Percentiles rank a stretch among this genome's conserved stretches.
Conservation (phyloP, 2,888 invertebrate species). For the Malacosoma neustria region DNA sequence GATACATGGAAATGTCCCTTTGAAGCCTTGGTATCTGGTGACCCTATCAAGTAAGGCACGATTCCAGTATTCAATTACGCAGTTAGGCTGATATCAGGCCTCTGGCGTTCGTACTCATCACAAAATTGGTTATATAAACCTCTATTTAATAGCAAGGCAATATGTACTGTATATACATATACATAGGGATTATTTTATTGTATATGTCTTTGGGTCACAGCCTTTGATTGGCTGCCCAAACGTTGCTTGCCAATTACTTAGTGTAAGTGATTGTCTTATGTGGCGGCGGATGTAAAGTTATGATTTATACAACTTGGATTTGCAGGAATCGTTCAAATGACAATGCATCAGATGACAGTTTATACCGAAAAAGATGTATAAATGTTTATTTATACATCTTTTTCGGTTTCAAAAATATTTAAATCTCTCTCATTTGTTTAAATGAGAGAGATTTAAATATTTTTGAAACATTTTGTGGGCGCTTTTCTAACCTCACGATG, state of each 20-base stretch:
- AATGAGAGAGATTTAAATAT: too few species aligned
- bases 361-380: too few species aligned
- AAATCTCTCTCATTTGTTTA: too few species aligned
- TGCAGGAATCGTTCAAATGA: too few species aligned
- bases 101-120: constrained; percentile 42
- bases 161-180: constrained; percentile 12
- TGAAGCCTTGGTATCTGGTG: not conserved
- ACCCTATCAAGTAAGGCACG: constrained; percentile 9
- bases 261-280: constrained; percentile 62
- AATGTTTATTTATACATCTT: too few species aligned
- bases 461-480: too few species aligned
- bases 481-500: too few species aligned
- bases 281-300: constrained; percentile 30
- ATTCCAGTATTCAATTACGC: constrained; percentile 56
- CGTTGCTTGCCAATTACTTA: constrained; percentile 64
- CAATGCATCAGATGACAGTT: too few species aligned
- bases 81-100: constrained; percentile 49
- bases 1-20: not conserved
- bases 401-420: too few species aligned
- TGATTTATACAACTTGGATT: too few species aligned
- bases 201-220: constrained; percentile 29
- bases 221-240: constrained; percentile 59
- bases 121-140: constrained; percentile 44
- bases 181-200: constrained; percentile 20
- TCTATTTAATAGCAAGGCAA: constrained; percentile 12